Evolutionary conservation across 2,888 invertebrate species (phyloP), one percentile per base, ranked within the genome.

Genomic region (Axea sp.): DNA sequence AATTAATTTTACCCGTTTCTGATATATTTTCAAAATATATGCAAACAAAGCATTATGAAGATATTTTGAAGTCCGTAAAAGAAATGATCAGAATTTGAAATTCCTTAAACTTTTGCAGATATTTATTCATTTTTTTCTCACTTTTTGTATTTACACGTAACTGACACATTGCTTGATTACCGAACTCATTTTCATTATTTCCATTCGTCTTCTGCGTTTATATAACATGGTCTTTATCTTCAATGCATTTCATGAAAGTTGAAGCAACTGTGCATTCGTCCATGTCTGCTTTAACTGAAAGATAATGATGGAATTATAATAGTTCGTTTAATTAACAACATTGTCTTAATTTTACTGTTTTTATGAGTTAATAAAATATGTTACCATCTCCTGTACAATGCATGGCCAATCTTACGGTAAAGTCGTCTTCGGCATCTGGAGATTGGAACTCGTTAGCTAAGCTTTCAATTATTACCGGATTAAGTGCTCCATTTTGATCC

Each of bases 371-470:
- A 12, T 19, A 9, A 9, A 2, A 30, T 2, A 9, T 3, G 11
- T 9, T 47, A 60, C 59, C 28, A 19, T 47, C 37, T 28, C 9
- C 35, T n/a, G 14, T n/a, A 9, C 59, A 60, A 22, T 60, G 60
- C 14, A 39, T n/a, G 3, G 60, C 39, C 28, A 49, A 28, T 28
- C 37, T 47, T 7, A 39, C 9, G 2, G 22, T 39, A 11, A 15
- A 30, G 2, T 60, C 60, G 7, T 60, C 60, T 3, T 47, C 49
- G 30, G 30, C 39, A 5, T 49, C 60, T 4, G 28, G 37, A 8
- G n/a, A 7, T 49, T 60, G 47, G 4, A 60, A 11, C 30, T 60
- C 60, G 5, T 19, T 30, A 4, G 49, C 39, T 22, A 60, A 22
- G 14, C 30, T 49, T 39, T 28, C 37, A 8, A 60, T 7, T 30